Conservation (phyloP, 2,888 invertebrate species). For the Acanthococcus lagerstroemiae region DNA sequence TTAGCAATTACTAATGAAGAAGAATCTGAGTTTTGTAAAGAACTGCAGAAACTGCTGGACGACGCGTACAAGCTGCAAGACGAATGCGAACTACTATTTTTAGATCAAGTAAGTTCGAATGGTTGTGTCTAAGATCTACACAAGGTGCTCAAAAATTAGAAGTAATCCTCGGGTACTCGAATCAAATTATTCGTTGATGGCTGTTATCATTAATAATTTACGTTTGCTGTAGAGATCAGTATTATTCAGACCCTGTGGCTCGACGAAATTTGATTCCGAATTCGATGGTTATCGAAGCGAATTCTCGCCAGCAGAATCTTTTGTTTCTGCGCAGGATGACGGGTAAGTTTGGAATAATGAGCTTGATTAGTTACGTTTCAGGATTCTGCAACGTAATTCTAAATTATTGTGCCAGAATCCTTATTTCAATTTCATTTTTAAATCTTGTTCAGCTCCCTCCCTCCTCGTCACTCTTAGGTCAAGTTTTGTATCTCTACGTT, state of each 20-base stretch:
- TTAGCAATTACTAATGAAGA: slow-evolving; percentile 70
- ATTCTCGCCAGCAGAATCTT: slow-evolving; percentile 81
- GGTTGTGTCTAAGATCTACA: not conserved
- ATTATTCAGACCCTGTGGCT: slow-evolving; percentile 65
- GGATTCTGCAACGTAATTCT: too few species aligned
- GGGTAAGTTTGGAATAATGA: slow-evolving; percentile 17
- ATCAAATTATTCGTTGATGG: not conserved
- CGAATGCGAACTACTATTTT: slow-evolving; percentile 72
- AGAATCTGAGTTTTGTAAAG: slow-evolving; percentile 73
- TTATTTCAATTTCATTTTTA: too few species aligned
- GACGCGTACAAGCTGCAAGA: slow-evolving; percentile 51
- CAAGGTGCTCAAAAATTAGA: not conserved
- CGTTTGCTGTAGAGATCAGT: slow-evolving; percentile 55
- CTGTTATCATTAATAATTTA: not conserved
- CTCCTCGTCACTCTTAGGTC: too few species aligned
- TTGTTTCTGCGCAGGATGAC: slow-evolving; percentile 88
- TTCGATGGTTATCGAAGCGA: slow-evolving; percentile 39
- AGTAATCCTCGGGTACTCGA: too few species aligned
- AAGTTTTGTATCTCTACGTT: too few species aligned
- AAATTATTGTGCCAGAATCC: too few species aligned
- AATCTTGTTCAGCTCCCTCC: too few species aligned
- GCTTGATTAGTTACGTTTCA: too few species aligned
- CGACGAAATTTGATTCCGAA: slow-evolving; percentile 45
- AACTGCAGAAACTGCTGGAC: slow-evolving; percentile 60
- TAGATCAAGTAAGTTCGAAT: slow-evolving; percentile 50